Percentiles rank a stretch among this genome's conserved stretches.
phyloP scores from a whole-genome alignment of 2,888 invertebrate genomes.

The Allophyes oxyacanthae region DNA sequence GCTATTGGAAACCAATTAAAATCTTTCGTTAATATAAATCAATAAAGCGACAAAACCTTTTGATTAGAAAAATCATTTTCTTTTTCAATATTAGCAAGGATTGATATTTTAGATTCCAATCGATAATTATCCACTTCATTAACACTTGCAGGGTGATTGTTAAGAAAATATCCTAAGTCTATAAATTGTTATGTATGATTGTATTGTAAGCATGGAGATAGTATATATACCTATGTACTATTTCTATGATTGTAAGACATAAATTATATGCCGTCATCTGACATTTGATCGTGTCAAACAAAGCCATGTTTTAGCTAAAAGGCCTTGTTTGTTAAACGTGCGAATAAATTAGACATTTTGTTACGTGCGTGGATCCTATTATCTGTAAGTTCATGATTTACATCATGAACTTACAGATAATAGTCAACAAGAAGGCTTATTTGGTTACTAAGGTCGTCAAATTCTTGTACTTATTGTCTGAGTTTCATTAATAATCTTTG shows the following conservation, averaged over 20 bases:
- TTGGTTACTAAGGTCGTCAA: no score
- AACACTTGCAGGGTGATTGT: slow-evolving; percentile 19
- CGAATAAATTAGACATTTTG: slow-evolving; percentile 35
- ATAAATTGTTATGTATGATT: slow-evolving; percentile 2
- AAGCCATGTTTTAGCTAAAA: slow-evolving; percentile 18
- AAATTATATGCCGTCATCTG: slow-evolving; percentile 23
- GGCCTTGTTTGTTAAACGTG: slow-evolving; percentile 5
- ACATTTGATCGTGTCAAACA: slow-evolving; percentile 37
- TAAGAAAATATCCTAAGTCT: no score
- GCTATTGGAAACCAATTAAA: slow-evolving; percentile 41
- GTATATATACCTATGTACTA: no score
- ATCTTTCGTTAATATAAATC: slow-evolving; percentile 13
- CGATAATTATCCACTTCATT: slow-evolving; percentile 13
- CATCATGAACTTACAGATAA: slow-evolving; percentile 17
- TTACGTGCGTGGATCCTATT: slow-evolving; percentile 15
- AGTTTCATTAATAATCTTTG: no score
- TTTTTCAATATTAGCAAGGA: slow-evolving; percentile 12
- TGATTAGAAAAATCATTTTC: slow-evolving; percentile 5
- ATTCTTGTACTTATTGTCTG: no score
- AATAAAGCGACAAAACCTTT: neutral
- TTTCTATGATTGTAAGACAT: slow-evolving; percentile 12
- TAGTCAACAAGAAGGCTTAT: no score
- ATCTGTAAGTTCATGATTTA: slow-evolving; percentile 24
- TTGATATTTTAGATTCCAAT: slow-evolving; percentile 28
- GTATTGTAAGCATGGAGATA: no score